These are phyloP conservation scores for Rhinoptilus africanus DNA, from an alignment of 2,113 vertebrate species.

Conservation along the genomic window DNA sequence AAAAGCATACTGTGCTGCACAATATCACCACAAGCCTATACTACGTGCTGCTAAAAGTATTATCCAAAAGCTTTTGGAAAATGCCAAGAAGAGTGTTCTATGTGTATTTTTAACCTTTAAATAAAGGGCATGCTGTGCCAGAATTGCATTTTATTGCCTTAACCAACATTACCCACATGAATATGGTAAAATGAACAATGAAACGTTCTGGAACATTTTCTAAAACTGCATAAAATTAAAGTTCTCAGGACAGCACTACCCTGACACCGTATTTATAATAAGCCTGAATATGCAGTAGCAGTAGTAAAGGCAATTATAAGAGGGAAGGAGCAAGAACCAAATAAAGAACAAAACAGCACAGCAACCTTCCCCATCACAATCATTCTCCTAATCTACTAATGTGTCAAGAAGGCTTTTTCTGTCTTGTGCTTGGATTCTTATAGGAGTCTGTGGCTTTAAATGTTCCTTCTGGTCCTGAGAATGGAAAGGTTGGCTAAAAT, in stretches of 20 bases:
- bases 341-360: neutral
- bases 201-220: neutral
- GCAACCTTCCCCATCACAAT: neutral
- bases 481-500: slow-evolving; percentile 26
- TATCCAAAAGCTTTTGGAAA: slow-evolving; percentile 5
- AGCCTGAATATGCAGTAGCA: neutral
- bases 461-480: neutral
- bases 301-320: neutral
- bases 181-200: slow-evolving; percentile 48
- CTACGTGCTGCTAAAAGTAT: slow-evolving; percentile 18
- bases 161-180: slow-evolving; percentile 19
- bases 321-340: neutral
- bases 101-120: slow-evolving; percentile 39
- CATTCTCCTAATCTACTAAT: neutral
- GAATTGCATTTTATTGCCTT: slow-evolving; percentile 15
- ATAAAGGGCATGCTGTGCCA: slow-evolving; percentile 1
- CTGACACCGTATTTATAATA: neutral
- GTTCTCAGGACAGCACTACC: neutral
- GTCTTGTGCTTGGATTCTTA: neutral
- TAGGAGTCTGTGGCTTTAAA: neutral
- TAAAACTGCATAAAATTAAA: neutral
- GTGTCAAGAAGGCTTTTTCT: neutral
- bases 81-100: neutral
- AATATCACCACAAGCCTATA: slow-evolving; percentile 7
- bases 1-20: neutral